Conservation (phyloP, 2,797 vertebrate genomes). For the Anabacerthia variegaticeps region DNA sequence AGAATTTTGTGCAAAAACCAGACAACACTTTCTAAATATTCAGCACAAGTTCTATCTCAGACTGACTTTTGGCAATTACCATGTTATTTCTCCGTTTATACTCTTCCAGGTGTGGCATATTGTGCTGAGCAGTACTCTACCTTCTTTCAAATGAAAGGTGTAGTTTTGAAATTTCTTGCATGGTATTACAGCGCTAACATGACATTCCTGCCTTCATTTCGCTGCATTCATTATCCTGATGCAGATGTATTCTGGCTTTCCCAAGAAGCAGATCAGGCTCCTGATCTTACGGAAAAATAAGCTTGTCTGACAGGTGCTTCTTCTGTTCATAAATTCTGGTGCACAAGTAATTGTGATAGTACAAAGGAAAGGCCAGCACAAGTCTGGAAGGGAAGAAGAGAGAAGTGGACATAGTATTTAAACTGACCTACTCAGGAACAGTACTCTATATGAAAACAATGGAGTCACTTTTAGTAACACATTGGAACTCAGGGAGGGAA, state of each 20-base stretch:
- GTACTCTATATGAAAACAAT: neutral
- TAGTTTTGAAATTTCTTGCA: neutral
- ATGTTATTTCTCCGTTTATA: neutral
- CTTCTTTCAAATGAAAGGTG: neutral
- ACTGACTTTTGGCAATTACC: neutral
- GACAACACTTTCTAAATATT: neutral
- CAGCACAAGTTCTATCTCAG: neutral
- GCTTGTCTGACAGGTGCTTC: neutral
- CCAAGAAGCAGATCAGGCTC: neutral
- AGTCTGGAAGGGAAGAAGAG: neutral
- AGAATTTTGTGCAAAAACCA: neutral
- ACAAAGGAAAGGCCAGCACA: neutral
- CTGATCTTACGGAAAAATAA: neutral
- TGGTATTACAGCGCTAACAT: fast-evolving
- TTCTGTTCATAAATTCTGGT: neutral
- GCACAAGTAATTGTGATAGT: neutral
- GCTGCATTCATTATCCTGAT: neutral
- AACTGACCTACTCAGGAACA: neutral
- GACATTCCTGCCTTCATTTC: neutral
- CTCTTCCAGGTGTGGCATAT: neutral
- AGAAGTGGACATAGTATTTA: neutral
- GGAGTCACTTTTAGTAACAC: neutral
- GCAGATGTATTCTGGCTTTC: neutral
- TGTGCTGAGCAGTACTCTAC: neutral
- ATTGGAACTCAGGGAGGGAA: neutral